These are phyloP conservation scores for Oryzias javanicus DNA, from an alignment of 2,113 vertebrate species.

Conservation along the genomic window DNA sequence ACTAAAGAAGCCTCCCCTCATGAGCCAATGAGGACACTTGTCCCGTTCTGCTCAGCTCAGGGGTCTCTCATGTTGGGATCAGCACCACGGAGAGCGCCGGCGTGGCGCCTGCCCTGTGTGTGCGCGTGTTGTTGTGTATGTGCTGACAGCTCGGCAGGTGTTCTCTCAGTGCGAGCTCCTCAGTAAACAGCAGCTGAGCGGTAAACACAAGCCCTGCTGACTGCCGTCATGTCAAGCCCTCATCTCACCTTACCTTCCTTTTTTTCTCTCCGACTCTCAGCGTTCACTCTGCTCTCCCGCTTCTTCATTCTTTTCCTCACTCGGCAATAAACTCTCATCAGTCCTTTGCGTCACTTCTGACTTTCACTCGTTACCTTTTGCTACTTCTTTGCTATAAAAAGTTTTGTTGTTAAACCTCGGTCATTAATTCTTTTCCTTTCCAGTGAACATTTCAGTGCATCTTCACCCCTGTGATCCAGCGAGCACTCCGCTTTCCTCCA, in stretches of 20 bases:
- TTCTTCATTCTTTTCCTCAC: constrained; percentile 16
- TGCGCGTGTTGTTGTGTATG: constrained; percentile 10
- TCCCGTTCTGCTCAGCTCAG: constrained; percentile 10
- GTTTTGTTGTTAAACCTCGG: constrained; percentile 21
- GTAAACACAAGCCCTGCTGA: constrained; percentile 66
- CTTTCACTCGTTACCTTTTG: constrained; percentile 3
- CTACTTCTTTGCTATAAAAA: constrained; percentile 3
- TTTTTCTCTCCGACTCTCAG: constrained; percentile 26
- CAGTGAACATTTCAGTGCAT: constrained; percentile 25
- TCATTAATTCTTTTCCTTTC: constrained; percentile 18
- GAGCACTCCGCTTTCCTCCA: constrained; percentile 39
- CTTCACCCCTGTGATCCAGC: constrained; percentile 34
- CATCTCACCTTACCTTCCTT: constrained; percentile 55
- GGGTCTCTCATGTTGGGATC: constrained; percentile 54
- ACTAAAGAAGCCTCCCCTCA: constrained; percentile 47
- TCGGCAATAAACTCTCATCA: constrained; percentile 23
- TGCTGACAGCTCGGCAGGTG: constrained; percentile 75
- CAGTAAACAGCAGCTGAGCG: constrained; percentile 64
- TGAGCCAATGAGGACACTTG: constrained; percentile 43
- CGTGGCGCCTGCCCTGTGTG: constrained; percentile 20
- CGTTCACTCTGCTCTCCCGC: constrained; percentile 26
- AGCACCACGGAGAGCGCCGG: constrained; percentile 70
- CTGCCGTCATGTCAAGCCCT: constrained; percentile 57
- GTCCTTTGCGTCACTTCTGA: constrained; percentile 22
- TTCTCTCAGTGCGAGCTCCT: constrained; percentile 63